Evolutionary conservation across 2,888 invertebrate genomes (phyloP), one percentile per base, ranked within the genome.

Genomic region (Campoletis raptor): DNA sequence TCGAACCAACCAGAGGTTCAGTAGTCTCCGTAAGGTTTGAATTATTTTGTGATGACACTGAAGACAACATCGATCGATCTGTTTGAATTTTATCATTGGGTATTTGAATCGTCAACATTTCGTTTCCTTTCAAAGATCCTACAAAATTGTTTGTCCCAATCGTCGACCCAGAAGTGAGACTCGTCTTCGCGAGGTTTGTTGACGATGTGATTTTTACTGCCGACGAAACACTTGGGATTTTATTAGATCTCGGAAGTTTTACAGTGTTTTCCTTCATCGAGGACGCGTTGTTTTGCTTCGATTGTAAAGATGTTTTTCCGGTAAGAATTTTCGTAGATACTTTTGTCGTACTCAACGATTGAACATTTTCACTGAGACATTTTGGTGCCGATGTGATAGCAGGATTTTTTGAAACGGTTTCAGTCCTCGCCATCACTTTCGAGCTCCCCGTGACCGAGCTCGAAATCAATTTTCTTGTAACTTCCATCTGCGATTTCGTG

Each of bases 21-120:
- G 9, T 74, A 18, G 24, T 67, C 36, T 77, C 67, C 5, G 61
- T 15, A 12, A 61, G 15, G 15, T 48, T 30, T 4, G 40, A 52
- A 2, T 30, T 48, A 64, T 66, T 72, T 21, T 45, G 37, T 24
- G 18, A 15, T 18, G 30, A 18, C 18, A n/a, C 48, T 9, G 54
- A 36, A 5, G 66, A 30, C 21, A 24, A 21, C 8, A 36, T n/a
- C 36, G 30, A 6, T 36, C 61, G 61, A 6, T 81, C 72, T 18
- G 64, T 67, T n/a, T 61, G 69, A 37, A 82, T 78, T 36, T 74
- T 86, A 21, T 86, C 84, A 57, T 86, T 86, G 12, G 86, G 86
- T 79, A 84, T 84, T 64, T 79, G 81, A 74, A 86, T 86, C 15
- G 84, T 86, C 64, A 86, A 54, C 74, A 76, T 84, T 84, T 86